These are phyloP conservation scores for Scaptomyza pallida DNA, from an alignment of 1,140 invertebrate species.

Conservation along the genomic window DNA sequence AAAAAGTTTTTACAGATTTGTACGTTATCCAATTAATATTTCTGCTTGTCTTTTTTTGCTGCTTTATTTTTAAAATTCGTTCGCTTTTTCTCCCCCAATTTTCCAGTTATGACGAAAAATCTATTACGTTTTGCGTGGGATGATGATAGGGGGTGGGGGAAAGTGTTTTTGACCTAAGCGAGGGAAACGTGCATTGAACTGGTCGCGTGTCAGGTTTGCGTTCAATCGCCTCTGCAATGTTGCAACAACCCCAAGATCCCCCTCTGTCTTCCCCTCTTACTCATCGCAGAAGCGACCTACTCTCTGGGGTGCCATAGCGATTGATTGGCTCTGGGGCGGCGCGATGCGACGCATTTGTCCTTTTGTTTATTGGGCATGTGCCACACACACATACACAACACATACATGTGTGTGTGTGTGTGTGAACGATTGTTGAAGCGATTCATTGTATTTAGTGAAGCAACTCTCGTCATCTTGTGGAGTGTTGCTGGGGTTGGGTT, in stretches of 20 bases:
- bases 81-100: neutral
- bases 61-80: neutral
- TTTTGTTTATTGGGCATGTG: constrained; percentile 73
- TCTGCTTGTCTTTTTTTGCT: too few species aligned
- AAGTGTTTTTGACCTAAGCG: constrained; percentile 56
- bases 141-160: too few species aligned
- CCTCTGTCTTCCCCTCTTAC: neutral
- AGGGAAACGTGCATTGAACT: constrained; percentile 76
- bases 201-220: constrained; percentile 78
- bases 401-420: constrained; percentile 23
- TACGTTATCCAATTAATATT: too few species aligned
- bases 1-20: too few species aligned
- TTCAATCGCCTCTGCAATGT: constrained; percentile 59
- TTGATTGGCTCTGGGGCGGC: constrained; percentile 79
- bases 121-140: constrained; percentile 65
- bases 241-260: constrained; percentile 3
- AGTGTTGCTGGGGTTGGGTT: constrained; percentile 2
- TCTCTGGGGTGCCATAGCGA: constrained; percentile 78
- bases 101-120: constrained; percentile 48
- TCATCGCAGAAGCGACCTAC: neutral
- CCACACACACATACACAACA: neutral
- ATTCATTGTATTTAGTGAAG: constrained; percentile 72
- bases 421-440: constrained; percentile 58
- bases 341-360: constrained; percentile 75
- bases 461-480: constrained; percentile 20